Conservation (phyloP, 2,888 invertebrate genomes). For the Nomada lathburiana region DNA sequence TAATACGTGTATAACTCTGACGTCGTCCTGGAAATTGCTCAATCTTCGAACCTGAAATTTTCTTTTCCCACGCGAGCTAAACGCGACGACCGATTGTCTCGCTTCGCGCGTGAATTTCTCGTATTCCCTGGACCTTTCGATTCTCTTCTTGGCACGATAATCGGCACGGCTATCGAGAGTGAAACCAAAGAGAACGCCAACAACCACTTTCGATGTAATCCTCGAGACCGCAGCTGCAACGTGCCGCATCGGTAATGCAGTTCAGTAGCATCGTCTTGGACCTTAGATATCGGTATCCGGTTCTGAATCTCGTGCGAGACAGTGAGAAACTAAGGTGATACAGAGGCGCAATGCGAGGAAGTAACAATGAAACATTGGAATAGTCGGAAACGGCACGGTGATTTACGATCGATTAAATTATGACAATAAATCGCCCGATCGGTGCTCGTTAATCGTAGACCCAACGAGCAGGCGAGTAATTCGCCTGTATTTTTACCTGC, state of each 20-base stretch:
- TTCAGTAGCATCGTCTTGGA: slow-evolving; percentile 25
- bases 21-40: neutral
- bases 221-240: slow-evolving; percentile 14
- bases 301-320: neutral
- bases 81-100: neutral
- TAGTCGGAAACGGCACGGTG: neutral
- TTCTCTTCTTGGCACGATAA: slow-evolving; percentile 18
- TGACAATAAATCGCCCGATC: slow-evolving; percentile 45
- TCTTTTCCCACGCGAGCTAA: neutral
- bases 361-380: slow-evolving; percentile 6
- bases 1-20: slow-evolving; percentile 3
- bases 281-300: neutral
- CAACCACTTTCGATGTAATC: slow-evolving; percentile 54
- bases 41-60: too few species aligned
- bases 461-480: slow-evolving; percentile 36
- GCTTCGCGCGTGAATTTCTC: neutral
- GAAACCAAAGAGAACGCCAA: slow-evolving; percentile 50
- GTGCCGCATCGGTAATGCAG: slow-evolving; percentile 29
- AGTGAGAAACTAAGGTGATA: neutral
- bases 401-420: slow-evolving; percentile 46
- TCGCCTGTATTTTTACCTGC: slow-evolving; percentile 16
- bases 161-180: slow-evolving; percentile 39
- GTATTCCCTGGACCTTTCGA: slow-evolving; percentile 1
- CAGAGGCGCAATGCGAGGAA: neutral
- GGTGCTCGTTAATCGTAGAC: slow-evolving; percentile 46